Evolutionary conservation across 2,888 invertebrate genomes (phyloP), one percentile per base, ranked within the genome.

Genomic region (Tupiocoris notatus): DNA sequence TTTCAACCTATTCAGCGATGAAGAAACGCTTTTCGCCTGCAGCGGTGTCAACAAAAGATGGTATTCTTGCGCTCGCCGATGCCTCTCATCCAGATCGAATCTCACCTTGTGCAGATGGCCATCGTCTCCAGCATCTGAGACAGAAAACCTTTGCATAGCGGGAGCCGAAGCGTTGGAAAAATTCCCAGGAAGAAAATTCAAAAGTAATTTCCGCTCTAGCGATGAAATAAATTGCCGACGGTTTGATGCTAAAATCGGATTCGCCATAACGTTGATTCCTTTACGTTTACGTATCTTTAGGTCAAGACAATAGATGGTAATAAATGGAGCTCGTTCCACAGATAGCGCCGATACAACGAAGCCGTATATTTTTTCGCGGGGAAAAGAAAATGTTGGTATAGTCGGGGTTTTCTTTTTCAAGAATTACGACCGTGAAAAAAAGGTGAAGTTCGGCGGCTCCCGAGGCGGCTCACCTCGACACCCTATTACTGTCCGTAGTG

Each of bases 81-180:
- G 20, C 16, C 57, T 76, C 12, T 23, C 1, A 21, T 22, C 22
- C 20, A 61, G 22, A 9, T n/a, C 17, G 0, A 24, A 39, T 1
- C n/a, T 67, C 18, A 22, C 25, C 6, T 18, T 67, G 21, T 76
- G 67, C 56, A 23, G 76, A 20, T 70, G 70, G 61, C 76, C 76
- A 2, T 22, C 17, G 2, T 21, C 20, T 7, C 23, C 23, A n/a
- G 23, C 62, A 1, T 54, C 18, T 12, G 23, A 39, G n/a, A 39
- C 12, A 1, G 7, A 12, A 7, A 3, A 54, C 17, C 62, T 62
- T 12, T 73, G 62, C 54, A 16, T 61, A 9, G 54, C 63, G 18
- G 73, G 73, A 20, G 39, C 61, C 16, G 1, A 12, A 67, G 3
- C 57, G 21, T 23, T 67, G 16, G 16, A 67, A 24, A 17, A 21